phyloP scores from a whole-genome alignment of 2,888 invertebrate genomes.

The Embidobia sp. region DNA sequence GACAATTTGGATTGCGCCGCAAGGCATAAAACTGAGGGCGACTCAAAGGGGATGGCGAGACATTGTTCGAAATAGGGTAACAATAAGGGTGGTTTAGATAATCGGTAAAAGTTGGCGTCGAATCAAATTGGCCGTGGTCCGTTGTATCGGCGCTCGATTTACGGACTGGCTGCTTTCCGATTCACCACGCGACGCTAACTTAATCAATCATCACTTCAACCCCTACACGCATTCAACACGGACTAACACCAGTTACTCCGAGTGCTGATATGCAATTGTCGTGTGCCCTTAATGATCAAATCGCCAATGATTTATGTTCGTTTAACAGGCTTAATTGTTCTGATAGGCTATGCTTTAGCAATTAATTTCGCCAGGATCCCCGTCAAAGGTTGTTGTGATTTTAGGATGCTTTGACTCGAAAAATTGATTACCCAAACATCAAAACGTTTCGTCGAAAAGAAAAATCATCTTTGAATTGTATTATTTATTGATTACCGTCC shows the following conservation, averaged over 20 bases:
- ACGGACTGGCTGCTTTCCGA: constrained; percentile 40
- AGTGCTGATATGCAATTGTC: constrained; percentile 64
- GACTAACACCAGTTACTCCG: constrained; percentile 68
- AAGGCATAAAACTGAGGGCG: constrained; percentile 60
- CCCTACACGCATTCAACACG: constrained; percentile 63
- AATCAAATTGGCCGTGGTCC: constrained; percentile 78
- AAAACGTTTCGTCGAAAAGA: no score
- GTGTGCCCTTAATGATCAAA: constrained; percentile 68
- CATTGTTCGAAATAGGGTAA: constrained; percentile 55
- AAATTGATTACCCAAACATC: no score
- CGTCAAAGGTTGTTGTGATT: no score
- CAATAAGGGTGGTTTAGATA: constrained; percentile 72
- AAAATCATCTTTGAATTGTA: no score
- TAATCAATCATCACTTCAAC: constrained; percentile 75
- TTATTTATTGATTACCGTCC: no score
- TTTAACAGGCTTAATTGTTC: constrained; percentile 70
- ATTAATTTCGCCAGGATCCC: constrained; percentile 23
- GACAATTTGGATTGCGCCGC: constrained; percentile 63
- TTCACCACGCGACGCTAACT: constrained; percentile 74
- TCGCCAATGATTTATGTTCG: constrained; percentile 73
- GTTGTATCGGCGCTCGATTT: constrained; percentile 67
- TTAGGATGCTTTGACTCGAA: not conserved
- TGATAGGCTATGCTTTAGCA: constrained; percentile 19
- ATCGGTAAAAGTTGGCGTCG: constrained; percentile 76
- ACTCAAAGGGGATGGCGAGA: constrained; percentile 45